A percentile compares a stretch with the other conserved stretches of the same genome.
Conservation (phyloP, 2,113 vertebrate genomes). For the Diadophis punctatus region DNA sequence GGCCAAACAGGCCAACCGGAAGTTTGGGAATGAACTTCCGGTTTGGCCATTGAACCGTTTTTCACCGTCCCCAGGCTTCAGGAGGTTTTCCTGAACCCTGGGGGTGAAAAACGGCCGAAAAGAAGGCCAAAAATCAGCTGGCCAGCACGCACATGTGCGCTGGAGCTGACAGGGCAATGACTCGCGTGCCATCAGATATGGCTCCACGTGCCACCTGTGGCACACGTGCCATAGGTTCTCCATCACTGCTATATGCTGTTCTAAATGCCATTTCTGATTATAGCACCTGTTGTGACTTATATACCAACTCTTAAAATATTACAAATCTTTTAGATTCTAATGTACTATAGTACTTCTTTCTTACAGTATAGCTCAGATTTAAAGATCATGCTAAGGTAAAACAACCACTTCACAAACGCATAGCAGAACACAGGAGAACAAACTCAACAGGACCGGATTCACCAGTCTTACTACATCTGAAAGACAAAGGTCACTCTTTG, state of each 20-base stretch:
- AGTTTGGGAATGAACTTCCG: too few species aligned
- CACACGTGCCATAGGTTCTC: too few species aligned
- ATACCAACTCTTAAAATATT: neutral
- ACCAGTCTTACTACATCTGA: neutral
- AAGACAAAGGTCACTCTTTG: neutral
- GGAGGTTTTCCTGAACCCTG: too few species aligned
- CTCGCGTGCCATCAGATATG: too few species aligned
- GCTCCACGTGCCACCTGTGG: too few species aligned
- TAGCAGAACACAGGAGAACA: neutral
- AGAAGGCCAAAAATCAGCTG: too few species aligned
- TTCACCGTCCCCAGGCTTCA: too few species aligned
- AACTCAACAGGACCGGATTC: neutral
- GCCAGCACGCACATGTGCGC: too few species aligned
- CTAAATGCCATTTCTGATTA: neutral
- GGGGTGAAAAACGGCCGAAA: too few species aligned
- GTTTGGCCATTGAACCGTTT: too few species aligned
- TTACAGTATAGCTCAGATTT: neutral
- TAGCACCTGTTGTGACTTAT: neutral
- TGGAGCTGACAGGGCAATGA: too few species aligned
- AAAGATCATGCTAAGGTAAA: neutral
- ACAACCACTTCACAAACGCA: neutral
- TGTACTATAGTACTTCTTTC: neutral
- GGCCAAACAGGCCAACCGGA: too few species aligned
- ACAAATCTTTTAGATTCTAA: neutral
- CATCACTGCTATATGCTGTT: neutral